phyloP scores from a whole-genome alignment of 2,888 invertebrate species.

The Ectemnius continuus region DNA sequence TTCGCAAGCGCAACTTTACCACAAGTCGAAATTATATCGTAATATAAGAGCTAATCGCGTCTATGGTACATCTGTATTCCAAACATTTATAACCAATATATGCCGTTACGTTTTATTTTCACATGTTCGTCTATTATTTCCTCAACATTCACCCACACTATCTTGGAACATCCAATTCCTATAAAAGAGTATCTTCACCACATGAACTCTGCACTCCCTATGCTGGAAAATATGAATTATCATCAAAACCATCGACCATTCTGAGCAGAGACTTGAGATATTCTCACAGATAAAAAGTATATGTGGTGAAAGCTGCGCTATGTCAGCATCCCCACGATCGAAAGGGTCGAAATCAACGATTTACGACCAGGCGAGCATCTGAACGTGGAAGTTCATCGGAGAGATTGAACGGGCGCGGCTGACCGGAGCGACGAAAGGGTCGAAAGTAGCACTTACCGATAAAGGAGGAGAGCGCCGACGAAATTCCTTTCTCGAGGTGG shows the following conservation, averaged over 20 bases:
- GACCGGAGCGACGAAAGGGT: conserved; percentile 16
- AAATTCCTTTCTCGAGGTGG: conserved; percentile 26
- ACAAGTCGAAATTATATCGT: conserved; percentile 30
- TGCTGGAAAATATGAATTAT: too few relatives aligned
- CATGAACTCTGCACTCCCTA: too few relatives aligned
- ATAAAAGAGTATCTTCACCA: not conserved
- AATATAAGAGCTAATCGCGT: conserved; percentile 39
- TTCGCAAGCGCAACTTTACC: conserved; percentile 33
- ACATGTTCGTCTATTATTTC: conserved; percentile 20
- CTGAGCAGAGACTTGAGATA: too few relatives aligned
- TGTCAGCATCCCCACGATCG: conserved; percentile 17
- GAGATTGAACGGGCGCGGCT: not conserved
- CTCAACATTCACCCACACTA: not conserved
- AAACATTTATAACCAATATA: conserved; percentile 56
- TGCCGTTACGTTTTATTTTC: conserved; percentile 53
- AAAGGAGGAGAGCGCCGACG: conserved; percentile 13
- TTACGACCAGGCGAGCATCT: conserved; percentile 20
- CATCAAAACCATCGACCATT: too few relatives aligned
- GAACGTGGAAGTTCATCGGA: conserved; percentile 8
- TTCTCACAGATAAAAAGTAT: not conserved
- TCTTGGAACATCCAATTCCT: not conserved
- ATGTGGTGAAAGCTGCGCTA: not conserved
- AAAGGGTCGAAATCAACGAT: conserved; percentile 34
- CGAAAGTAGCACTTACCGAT: conserved; percentile 12
- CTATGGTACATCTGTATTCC: conserved; percentile 48